Percentiles rank a stretch among this genome's conserved stretches.
Conservation (phyloP, 1,140 invertebrate species). For the Berghia stephanieae region DNA sequence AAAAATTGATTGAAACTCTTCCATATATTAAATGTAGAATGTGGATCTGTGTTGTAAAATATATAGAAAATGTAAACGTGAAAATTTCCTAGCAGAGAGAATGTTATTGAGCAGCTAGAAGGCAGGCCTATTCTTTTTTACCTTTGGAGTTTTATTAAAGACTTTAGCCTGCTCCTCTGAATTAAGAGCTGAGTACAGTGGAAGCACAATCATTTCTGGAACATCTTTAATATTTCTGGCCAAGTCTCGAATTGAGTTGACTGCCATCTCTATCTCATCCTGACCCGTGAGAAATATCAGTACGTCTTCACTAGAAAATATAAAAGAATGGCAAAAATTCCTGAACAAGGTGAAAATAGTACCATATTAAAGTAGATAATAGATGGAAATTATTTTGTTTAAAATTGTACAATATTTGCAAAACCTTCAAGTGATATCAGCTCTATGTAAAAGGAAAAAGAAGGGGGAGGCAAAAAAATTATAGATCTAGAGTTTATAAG, state of each 20-base stretch:
- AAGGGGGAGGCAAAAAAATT: not conserved
- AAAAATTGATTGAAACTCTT: no score
- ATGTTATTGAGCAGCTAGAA: no score
- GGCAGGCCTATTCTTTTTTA: slow-evolving; percentile 34
- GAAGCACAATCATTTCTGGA: slow-evolving; percentile 77
- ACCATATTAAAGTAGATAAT: no score
- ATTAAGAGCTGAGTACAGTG: slow-evolving; percentile 93
- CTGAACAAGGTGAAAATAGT: not conserved
- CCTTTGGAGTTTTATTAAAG: slow-evolving; percentile 83
- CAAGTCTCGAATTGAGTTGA: slow-evolving; percentile 78
- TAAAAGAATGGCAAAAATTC: slow-evolving; percentile 44
- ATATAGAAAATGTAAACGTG: no score
- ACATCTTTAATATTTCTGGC: slow-evolving; percentile 70
- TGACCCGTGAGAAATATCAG: slow-evolving; percentile 98
- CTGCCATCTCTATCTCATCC: slow-evolving; percentile 95
- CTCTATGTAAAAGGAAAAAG: not conserved
- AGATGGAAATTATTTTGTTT: no score
- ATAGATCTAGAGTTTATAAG: no score
- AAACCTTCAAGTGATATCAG: no score
- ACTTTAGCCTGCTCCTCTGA: slow-evolving; percentile 82
- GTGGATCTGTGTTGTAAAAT: no score
- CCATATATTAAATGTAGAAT: no score
- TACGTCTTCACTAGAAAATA: slow-evolving; percentile 75
- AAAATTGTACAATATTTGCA: no score
- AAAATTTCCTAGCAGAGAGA: no score